Evolutionary conservation across 2,113 vertebrate genomes (phyloP), one percentile per base, ranked within the genome.

Genomic region (Ctenomys sociabilis): DNA sequence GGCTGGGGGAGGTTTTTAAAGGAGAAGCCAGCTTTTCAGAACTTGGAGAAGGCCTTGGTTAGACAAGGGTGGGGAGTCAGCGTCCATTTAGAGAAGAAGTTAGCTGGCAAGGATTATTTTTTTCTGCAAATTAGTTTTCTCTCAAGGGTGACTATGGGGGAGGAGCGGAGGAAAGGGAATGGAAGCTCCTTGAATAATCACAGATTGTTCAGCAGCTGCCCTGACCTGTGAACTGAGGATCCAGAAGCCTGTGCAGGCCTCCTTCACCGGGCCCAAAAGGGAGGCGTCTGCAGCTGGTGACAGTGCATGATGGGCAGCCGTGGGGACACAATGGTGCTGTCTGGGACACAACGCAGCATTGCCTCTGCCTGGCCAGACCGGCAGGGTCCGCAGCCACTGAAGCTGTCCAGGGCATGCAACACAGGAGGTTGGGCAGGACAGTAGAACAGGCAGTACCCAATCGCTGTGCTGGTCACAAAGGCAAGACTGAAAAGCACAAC

Each of bases 51-150:
- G 77, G 70, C 85, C 32, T 87, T 86, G 32, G 37, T 6, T 91
- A 97, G 81, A 95, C 96, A 84, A 63, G 94, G 89, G 72, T 96
- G 88, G 2, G 28, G 77, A 88, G 95, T 96, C 97, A 88, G 89
- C 92, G 10, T 93, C 43, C 92, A 92, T 92, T 92, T 92, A 59
- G 89, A 96, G 96, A 77, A 95, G 89, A 97, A 96, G 96, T 92
- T 96, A 78, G 91, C 49, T 90, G 92, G 90, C 93, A 97, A 82
- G 81, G 43, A 88, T 92, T 96, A 75, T 97, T 96, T 97, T 96
- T 97, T 97, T 87, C 96, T 98, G 96, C 97, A 97, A 92, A 96
- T 97, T 97, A 97, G 93, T 96, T 97, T 97, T 97, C 73, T n/a
- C 80, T 96, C 94, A 35, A 94, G 95, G 95, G 93, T 97, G 87